Evolutionary conservation across 2,113 vertebrate genomes (phyloP), one percentile per base, ranked within the genome.

Genomic region (Nothobranchius furzeri): DNA sequence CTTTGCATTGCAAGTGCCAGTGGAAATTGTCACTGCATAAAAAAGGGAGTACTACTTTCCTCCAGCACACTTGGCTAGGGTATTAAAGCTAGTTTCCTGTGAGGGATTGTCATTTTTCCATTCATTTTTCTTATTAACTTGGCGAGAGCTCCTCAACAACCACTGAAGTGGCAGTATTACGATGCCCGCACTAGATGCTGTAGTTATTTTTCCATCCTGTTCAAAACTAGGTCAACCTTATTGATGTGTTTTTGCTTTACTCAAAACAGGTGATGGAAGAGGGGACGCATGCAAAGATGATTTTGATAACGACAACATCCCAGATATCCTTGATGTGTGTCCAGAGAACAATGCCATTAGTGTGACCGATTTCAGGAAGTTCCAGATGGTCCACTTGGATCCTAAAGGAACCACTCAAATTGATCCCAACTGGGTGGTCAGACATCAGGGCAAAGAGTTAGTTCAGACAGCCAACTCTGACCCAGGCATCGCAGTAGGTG

Each of bases 361-460:
- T 30, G 92, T 92, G 82, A 99, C 98, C 0, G 97, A 99, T 89
- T 98, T 99, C 87, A 92, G 96, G 60, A 99, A 99, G 87, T 99
- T 99, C 90, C 98, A 99, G 87, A 98, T 99, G 98, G 98, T 99
- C 60, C 97, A 94, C 55, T 70, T 99, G 87, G 98, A 99, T 84
- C 98, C 98, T 52, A 99, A 99, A 90, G 98, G 98, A 72, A 99
- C 96, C 71, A 96, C 98, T 35, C 98, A 99, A 73, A 99, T 99
- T 36, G 98, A 99, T 85, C 97, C 97, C 53, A 99, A 96, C 83
- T 99, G 98, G 98, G 97, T 98, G 79, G 98, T 99, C 79, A 94
- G 95, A 45, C 96, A 99, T 62, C 97, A 99, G 80, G 98, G 98
- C 81, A 99, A 98, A 83, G 98, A 99, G 79, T 83, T 99, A 73